A percentile compares a stretch with the other conserved stretches of the same genome.
Evolutionary conservation across 2,888 invertebrate species (phyloP).

Genomic region (Orthosia gracilis): DNA sequence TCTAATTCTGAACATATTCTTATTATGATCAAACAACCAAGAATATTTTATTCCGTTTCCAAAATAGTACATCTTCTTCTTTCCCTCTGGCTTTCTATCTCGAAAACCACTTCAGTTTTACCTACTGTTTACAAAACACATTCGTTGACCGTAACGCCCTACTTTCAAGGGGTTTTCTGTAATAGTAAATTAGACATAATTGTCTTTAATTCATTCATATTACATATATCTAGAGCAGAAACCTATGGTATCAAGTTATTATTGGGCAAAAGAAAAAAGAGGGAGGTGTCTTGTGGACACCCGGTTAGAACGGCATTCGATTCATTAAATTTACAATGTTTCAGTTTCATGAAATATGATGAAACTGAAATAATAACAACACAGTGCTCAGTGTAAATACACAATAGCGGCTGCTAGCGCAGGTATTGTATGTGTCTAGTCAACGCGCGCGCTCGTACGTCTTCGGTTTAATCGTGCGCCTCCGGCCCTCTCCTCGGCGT

Average conservation of each 20-base stretch:
- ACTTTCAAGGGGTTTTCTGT: slow-evolving; percentile 62
- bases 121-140: slow-evolving; percentile 53
- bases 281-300: too few species aligned
- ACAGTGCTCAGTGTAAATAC: too few species aligned
- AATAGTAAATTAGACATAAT: slow-evolving; percentile 66
- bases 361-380: too few species aligned
- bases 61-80: not conserved
- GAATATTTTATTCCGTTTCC: not conserved
- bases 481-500: too few species aligned
- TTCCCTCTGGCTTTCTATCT: not conserved
- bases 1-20: too few species aligned
- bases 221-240: slow-evolving; percentile 61
- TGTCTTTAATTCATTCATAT: slow-evolving; percentile 55
- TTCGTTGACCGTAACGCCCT: slow-evolving; percentile 62
- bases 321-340: too few species aligned
- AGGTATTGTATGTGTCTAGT: too few species aligned
- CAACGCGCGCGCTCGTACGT: too few species aligned
- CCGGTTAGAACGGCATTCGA: too few species aligned
- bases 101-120: not conserved
- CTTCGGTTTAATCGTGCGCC: too few species aligned
- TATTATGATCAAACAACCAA: not conserved
- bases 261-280: not conserved
- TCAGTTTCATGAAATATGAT: too few species aligned
- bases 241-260: slow-evolving; percentile 34
- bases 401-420: too few species aligned